phyloP scores from a whole-genome alignment of 2,888 invertebrate species.

The Apodemia mormo region DNA sequence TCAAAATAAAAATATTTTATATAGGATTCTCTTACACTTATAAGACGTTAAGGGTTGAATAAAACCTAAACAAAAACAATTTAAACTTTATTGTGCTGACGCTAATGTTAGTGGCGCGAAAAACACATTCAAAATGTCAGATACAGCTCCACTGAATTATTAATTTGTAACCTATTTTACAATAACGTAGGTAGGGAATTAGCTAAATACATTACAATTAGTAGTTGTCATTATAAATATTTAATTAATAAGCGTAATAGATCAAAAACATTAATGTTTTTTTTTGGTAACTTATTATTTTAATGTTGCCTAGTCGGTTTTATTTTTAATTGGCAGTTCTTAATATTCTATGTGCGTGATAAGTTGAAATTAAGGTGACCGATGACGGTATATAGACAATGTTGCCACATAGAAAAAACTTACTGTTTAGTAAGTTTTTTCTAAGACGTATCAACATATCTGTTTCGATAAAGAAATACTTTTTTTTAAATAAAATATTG shows the following conservation, averaged over 20 bases:
- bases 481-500: too few relatives aligned
- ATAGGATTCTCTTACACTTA: too few relatives aligned
- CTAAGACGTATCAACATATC: too few relatives aligned
- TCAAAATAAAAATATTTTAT: too few relatives aligned
- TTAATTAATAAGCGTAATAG: slow-evolving; percentile 82
- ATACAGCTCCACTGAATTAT: slow-evolving; percentile 35
- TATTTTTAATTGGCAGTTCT: slow-evolving; percentile 10
- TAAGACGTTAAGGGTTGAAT: too few relatives aligned
- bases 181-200: slow-evolving; percentile 71
- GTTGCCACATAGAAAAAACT: too few relatives aligned
- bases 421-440: too few relatives aligned
- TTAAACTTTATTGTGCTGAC: background rate
- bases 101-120: background rate
- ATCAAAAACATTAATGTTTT: slow-evolving; percentile 77
- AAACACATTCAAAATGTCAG: slow-evolving; percentile 2
- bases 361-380: background rate
- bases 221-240: slow-evolving; percentile 54
- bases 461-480: too few relatives aligned
- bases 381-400: too few relatives aligned
- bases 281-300: slow-evolving; percentile 39
- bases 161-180: slow-evolving; percentile 42
- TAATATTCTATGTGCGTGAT: slow-evolving; percentile 9
- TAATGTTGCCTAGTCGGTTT: slow-evolving; percentile 32
- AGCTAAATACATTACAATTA: slow-evolving; percentile 66
- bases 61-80: too few relatives aligned